These are phyloP conservation scores for Nymphalis polychloros DNA, from an alignment of 2,888 invertebrate genomes.

Conservation along the genomic window DNA sequence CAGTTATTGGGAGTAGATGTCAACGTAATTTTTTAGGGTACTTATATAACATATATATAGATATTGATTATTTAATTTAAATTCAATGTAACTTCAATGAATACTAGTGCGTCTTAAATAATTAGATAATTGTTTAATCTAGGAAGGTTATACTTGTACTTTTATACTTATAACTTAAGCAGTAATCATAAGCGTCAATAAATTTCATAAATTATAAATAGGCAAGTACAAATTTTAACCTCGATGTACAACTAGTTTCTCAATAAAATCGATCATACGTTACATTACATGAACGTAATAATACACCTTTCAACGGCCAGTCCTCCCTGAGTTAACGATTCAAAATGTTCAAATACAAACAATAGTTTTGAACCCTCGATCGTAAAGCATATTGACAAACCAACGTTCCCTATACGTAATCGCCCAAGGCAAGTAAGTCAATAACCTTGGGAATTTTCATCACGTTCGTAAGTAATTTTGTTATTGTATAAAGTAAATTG, in stretches of 20 bases:
- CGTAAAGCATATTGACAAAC: conserved; percentile 53
- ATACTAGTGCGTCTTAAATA: no score
- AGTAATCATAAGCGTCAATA: no score
- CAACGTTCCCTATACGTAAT: conserved; percentile 48
- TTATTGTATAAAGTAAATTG: background rate
- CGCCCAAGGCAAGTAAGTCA: conserved; percentile 63
- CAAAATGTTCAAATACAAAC: conserved; percentile 28
- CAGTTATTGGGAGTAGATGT: no score
- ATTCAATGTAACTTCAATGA: no score
- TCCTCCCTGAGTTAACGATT: conserved; percentile 3
- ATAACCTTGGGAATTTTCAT: conserved; percentile 73
- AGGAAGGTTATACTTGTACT: no score
- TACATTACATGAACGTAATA: background rate
- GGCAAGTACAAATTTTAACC: no score
- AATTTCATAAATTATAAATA: no score
- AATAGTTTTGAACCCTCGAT: conserved; percentile 39
- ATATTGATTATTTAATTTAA: no score
- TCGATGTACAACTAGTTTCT: background rate
- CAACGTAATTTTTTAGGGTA: no score
- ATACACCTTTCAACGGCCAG: background rate
- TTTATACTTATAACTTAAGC: no score
- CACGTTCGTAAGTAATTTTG: conserved; percentile 56
- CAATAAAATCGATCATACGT: background rate
- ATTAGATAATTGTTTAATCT: no score
- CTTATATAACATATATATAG: no score